These are phyloP conservation scores for Pseudolycoriella hygida DNA, from an alignment of 2,888 invertebrate species.

Conservation along the genomic window DNA sequence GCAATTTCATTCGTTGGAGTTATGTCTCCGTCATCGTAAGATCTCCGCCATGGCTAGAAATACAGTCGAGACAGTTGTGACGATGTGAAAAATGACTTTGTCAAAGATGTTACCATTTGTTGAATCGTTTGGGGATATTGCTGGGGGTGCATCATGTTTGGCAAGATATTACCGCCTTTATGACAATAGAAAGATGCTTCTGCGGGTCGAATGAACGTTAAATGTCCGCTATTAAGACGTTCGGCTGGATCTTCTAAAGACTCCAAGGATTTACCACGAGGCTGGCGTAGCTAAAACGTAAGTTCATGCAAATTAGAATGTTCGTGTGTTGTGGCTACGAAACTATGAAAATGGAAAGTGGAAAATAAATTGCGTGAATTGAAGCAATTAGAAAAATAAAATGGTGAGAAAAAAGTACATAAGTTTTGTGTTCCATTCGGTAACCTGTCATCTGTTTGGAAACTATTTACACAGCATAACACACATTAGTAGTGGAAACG, in stretches of 20 bases:
- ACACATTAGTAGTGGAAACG: no score
- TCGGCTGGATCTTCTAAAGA: slow-evolving; percentile 65
- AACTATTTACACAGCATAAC: no score
- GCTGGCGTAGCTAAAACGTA: slow-evolving; percentile 49
- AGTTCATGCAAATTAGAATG: neutral
- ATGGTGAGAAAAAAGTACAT: no score
- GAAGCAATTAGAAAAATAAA: no score
- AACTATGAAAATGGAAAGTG: no score
- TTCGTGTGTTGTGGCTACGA: no score
- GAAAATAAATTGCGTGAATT: no score
- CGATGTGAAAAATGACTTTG: neutral
- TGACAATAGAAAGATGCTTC: slow-evolving; percentile 1
- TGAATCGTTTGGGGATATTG: neutral
- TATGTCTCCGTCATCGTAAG: slow-evolving; percentile 79
- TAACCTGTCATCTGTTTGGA: no score
- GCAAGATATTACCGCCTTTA: slow-evolving; percentile 8
- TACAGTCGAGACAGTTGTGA: no score
- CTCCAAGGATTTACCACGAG: slow-evolving; percentile 71
- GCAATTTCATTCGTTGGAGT: slow-evolving; percentile 66
- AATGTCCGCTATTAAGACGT: slow-evolving; percentile 30
- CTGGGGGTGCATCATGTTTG: slow-evolving; percentile 1
- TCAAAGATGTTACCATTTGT: neutral
- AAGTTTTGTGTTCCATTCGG: no score
- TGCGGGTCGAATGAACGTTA: slow-evolving; percentile 23
- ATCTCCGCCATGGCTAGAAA: slow-evolving; percentile 44